Evolutionary conservation across 2,888 invertebrate species (phyloP).

Genomic region (Autographa gamma): DNA sequence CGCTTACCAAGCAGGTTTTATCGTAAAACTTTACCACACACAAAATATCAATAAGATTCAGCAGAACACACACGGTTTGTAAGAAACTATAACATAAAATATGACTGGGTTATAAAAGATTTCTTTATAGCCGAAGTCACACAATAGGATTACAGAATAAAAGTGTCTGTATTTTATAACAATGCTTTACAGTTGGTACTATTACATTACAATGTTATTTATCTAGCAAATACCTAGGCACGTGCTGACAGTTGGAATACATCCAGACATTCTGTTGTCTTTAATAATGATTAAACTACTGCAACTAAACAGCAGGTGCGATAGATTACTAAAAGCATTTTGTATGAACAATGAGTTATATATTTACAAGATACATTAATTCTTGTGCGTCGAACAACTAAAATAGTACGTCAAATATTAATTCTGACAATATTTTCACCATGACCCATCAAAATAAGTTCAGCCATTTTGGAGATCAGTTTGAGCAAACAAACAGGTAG

Average conservation of each 20-base stretch:
- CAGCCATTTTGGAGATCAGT: too few species aligned
- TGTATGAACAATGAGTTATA: slow-evolving; percentile 30
- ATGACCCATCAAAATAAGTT: neutral
- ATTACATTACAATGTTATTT: slow-evolving; percentile 26
- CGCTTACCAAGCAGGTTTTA: neutral
- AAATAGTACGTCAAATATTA: neutral
- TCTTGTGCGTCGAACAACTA: neutral
- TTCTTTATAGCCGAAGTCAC: slow-evolving; percentile 6
- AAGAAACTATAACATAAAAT: neutral
- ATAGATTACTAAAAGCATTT: slow-evolving; percentile 18
- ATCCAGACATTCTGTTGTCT: slow-evolving; percentile 48
- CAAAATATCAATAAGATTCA: slow-evolving; percentile 6
- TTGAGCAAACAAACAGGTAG: neutral
- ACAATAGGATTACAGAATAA: slow-evolving; percentile 19
- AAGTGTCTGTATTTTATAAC: slow-evolving; percentile 12
- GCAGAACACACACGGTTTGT: neutral
- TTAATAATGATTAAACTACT: slow-evolving; percentile 37
- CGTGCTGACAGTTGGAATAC: slow-evolving; percentile 43
- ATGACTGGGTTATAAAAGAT: neutral
- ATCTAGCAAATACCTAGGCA: slow-evolving; percentile 28
- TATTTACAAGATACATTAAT: slow-evolving; percentile 3
- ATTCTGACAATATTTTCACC: neutral
- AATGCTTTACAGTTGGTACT: slow-evolving; percentile 12
- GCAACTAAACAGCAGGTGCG: slow-evolving; percentile 38
- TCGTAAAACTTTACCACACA: slow-evolving; percentile 1